Evolutionary conservation across 2,113 vertebrate species (phyloP).

Genomic region (Rhinoptilus africanus): DNA sequence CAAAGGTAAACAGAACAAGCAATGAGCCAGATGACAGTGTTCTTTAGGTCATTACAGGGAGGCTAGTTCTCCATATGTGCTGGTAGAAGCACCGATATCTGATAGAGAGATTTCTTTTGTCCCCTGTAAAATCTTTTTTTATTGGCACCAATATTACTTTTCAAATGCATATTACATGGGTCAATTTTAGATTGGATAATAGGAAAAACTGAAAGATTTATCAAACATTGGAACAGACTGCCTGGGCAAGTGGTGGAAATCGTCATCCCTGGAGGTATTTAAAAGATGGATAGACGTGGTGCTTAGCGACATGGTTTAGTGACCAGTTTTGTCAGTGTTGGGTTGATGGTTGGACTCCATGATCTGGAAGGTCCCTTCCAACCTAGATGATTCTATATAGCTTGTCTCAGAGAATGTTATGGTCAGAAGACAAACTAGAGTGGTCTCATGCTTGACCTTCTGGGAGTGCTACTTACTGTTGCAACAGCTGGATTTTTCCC

Average conservation of each 20-base stretch:
- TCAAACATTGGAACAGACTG: not conserved
- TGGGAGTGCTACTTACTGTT: not conserved
- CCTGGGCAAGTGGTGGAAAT: not conserved
- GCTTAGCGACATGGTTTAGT: not conserved
- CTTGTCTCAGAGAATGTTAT: not conserved
- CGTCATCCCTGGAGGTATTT: not conserved
- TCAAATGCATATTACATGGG: not conserved
- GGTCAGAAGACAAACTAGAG: not conserved
- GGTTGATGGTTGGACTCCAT: not conserved
- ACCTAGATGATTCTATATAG: not conserved
- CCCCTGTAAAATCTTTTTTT: not conserved
- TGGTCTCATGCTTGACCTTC: not conserved
- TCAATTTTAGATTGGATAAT: not conserved
- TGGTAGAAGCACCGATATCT: not conserved
- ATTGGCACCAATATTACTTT: not conserved
- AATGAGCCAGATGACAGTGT: not conserved
- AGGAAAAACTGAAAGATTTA: not conserved
- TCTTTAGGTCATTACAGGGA: not conserved
- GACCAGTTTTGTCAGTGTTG: not conserved
- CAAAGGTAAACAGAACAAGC: constrained; percentile 10
- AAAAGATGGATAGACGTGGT: not conserved
- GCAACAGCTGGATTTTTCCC: not conserved
- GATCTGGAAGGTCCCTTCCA: not conserved
- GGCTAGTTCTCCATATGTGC: not conserved
- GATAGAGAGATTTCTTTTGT: not conserved